Base-by-base conservation (phyloP, 1,140 invertebrate genomes). In the Caenorhabditis tropicalis region DNA sequence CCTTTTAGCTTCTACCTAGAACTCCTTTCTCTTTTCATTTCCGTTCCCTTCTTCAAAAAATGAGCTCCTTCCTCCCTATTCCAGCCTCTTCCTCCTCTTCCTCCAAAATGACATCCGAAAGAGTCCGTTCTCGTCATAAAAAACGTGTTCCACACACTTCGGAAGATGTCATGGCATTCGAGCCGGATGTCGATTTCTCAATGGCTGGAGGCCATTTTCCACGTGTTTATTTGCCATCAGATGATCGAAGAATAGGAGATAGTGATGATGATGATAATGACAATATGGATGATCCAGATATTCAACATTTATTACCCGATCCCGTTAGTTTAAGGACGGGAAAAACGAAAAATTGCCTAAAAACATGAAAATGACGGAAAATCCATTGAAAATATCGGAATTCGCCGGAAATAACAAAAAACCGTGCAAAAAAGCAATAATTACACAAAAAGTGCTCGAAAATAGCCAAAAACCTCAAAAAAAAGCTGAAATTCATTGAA, bases 141-240 rank as follows among this genome's bases (percentile, higher is more conserved):
- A 21, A 39, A 6, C 79, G 81, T 58, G 43, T 79, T 31, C 87
- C 85, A 0, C 85, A 84, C 33, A 84, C 85, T 21, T 80, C 85
- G 29, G 87, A 87, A 74, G 87, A 87, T 83, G 82, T 87, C 5
- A 82, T 87, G 86, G 87, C 87, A 10, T 27, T 65, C 27, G 87
- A 87, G 51, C 84, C 84, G 12, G 84, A 87, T 29, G 43, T 87
- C 6, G 86, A 86, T 33, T 85, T 82, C 43, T 65, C 79, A 19
- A 79, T 56, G 7, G 87, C 85, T 21, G 87, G 87, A n/a, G 85
- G 83, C 10, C 85, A 87, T 21, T 81, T 83, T 24, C 87, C 87
- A 21, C 43, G 65, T 21, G 65, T 74, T 82, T 43, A 70, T 81
- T 21, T 87, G 36, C 70, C 53, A 29, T n/a, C n/a, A n/a, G n/a